Conservation (phyloP, 2,888 invertebrate genomes). For the Coenonympha arcania region DNA sequence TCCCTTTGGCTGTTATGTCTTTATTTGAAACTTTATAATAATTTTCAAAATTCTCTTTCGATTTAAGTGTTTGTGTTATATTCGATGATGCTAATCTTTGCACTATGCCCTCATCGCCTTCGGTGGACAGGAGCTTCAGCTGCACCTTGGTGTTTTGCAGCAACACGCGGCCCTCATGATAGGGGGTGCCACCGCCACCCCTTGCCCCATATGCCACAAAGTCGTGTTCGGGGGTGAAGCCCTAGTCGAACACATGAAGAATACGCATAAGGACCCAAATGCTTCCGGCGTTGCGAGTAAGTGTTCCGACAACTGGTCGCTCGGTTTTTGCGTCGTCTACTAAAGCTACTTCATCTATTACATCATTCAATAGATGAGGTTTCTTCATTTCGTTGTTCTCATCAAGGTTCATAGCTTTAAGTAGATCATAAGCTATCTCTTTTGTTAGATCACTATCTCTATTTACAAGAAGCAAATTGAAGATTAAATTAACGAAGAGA, state of each 20-base stretch:
- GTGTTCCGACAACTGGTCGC: constrained; percentile 55
- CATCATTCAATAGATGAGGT: constrained; percentile 29
- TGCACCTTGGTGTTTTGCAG: constrained; percentile 95
- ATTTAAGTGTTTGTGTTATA: constrained; percentile 40
- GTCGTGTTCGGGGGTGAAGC: constrained; percentile 94
- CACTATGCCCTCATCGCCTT: constrained; percentile 63
- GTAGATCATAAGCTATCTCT: constrained; percentile 27
- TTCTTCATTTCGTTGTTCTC: constrained; percentile 30
- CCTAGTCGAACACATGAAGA: constrained; percentile 96
- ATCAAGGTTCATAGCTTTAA: constrained; percentile 17
- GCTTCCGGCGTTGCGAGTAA: constrained; percentile 92
- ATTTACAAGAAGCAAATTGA: not conserved
- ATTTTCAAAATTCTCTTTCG: constrained; percentile 46
- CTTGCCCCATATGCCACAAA: constrained; percentile 95
- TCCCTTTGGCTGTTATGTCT: constrained; percentile 35
- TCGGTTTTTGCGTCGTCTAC: constrained; percentile 29
- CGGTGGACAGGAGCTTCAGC: constrained; percentile 85
- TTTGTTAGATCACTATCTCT: constrained; percentile 16
- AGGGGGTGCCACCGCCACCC: constrained; percentile 92
- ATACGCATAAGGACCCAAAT: constrained; percentile 94
- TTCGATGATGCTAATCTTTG: constrained; percentile 59
- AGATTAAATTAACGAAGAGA: not conserved
- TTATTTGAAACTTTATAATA: constrained; percentile 29
- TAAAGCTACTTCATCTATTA: constrained; percentile 35
- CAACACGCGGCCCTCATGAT: constrained; percentile 94